Conservation (phyloP, 2,888 invertebrate genomes). For the Eupithecia vulgata region DNA sequence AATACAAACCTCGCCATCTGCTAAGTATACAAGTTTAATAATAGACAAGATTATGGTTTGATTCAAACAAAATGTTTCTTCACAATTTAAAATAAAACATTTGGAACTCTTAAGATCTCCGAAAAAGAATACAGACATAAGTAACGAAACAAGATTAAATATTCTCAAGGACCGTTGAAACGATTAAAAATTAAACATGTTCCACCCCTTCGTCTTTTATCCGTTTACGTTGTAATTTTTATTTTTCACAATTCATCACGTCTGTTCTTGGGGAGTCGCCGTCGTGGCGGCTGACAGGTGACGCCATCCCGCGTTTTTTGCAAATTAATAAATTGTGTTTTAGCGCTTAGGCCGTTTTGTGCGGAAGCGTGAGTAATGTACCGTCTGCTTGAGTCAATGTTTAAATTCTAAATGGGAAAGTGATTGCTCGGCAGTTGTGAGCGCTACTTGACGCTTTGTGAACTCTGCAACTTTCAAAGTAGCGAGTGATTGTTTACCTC, state of each 20-base stretch:
- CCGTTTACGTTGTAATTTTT: slow-evolving; percentile 73
- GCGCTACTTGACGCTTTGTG: slow-evolving; percentile 21
- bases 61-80: background rate
- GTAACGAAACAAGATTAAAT: slow-evolving; percentile 49
- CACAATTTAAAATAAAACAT: background rate
- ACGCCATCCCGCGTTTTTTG: slow-evolving; percentile 58
- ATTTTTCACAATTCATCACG: slow-evolving; percentile 76
- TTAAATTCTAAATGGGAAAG: slow-evolving; percentile 45
- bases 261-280: slow-evolving; percentile 53
- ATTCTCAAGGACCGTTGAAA: slow-evolving; percentile 52
- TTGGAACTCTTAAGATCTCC: background rate
- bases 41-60: background rate
- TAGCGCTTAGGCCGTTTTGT: slow-evolving; percentile 57
- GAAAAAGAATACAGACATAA: slow-evolving; percentile 31
- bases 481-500: slow-evolving; percentile 7
- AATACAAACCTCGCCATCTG: no score
- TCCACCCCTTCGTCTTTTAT: slow-evolving; percentile 53
- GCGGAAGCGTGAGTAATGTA: slow-evolving; percentile 50
- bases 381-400: slow-evolving; percentile 45
- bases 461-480: slow-evolving; percentile 27
- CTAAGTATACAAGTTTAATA: background rate
- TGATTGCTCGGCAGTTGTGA: slow-evolving; percentile 41
- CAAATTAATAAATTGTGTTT: slow-evolving; percentile 71
- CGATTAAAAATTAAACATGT: slow-evolving; percentile 69
- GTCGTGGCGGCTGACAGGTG: slow-evolving; percentile 68